Base-by-base conservation (phyloP, 2,888 invertebrate species). In the Drosophila greeni region DNA sequence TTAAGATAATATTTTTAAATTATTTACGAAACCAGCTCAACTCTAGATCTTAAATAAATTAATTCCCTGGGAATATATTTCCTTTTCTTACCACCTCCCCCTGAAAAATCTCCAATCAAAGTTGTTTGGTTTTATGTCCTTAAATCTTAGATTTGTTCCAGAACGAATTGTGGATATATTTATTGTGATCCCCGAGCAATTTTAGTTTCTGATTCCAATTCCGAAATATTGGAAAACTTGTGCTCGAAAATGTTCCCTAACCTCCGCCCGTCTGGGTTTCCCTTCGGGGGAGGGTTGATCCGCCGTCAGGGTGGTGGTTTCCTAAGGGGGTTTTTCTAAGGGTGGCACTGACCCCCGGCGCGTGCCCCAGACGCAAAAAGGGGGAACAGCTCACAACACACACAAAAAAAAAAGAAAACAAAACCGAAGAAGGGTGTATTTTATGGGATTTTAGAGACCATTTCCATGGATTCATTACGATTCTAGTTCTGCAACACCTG, bases 291-390 rank as follows among this genome's bases (percentile, higher is more conserved):
- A 47, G 45, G 45, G 31, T 47, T 47, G 45, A 47, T 47, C 45
- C 20, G 18, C 18, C 9, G 18, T 20, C 45, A 47, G 31, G 45
- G 45, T 31, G 45, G 45, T 47, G 45, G 45, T 47, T 47, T 29
- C 45, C 31, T 31, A 5, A 14, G 45, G n/a, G n/a, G n/a, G n/a
- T n/a, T n/a, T n/a, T n/a, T 47, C 45, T 47, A 52, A 29, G 52
- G 52, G 52, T 52, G 48, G 48, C 34, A 26, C 40, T 52, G 52
- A 26, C 45, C 45, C 45, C 45, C 45, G 45, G 31, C 45, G 45
- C 45, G 45, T 47, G 45, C 31, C 45, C 45, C 45, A 31, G 45
- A 47, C 18, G 18, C 5, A 45, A 29, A 29, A 42, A 42, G 24
- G 42, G 24, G 45, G 45, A 31, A 45, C 26, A 14, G 14, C 12